These are phyloP conservation scores for Hystrix cristata DNA, from an alignment of 2,113 vertebrate species.

Conservation along the genomic window DNA sequence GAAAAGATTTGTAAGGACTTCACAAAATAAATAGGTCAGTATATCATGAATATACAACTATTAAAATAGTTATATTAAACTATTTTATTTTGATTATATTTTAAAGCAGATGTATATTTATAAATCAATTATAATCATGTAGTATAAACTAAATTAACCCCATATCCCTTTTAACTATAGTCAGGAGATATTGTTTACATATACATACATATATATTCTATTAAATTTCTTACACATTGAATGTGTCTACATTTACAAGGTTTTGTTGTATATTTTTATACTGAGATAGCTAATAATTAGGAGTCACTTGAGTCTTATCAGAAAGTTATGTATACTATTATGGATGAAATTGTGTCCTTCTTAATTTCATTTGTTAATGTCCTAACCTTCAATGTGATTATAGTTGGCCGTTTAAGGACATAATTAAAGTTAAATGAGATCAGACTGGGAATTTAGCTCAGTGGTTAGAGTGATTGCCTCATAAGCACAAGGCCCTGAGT, in stretches of 20 bases:
- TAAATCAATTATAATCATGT: slow-evolving; percentile 60
- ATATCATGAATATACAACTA: not conserved
- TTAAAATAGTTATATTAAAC: not conserved
- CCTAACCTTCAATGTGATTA: not conserved
- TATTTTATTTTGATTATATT: slow-evolving; percentile 64
- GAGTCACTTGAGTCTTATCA: slow-evolving; percentile 52
- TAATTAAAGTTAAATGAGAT: not conserved
- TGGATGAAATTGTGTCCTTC: not conserved
- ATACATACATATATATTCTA: not conserved
- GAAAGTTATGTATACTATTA: not conserved
- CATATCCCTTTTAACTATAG: slow-evolving; percentile 49
- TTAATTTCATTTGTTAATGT: not conserved
- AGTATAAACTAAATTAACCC: slow-evolving; percentile 68
- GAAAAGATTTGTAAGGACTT: slow-evolving; percentile 35
- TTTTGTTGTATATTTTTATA: not conserved
- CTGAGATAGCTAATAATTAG: slow-evolving; percentile 65
- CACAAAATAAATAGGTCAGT: not conserved
- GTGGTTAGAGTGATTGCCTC: too few species aligned
- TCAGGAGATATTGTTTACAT: slow-evolving; percentile 70
- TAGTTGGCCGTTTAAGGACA: not conserved
- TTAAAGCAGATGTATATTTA: slow-evolving; percentile 56
- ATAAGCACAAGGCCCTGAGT: too few species aligned
- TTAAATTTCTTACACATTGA: slow-evolving; percentile 67
- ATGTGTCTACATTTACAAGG: slow-evolving; percentile 67
- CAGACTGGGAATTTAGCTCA: too few species aligned